Evolutionary conservation across 2,888 invertebrate species (phyloP).

Genomic region (Brenthis ino): DNA sequence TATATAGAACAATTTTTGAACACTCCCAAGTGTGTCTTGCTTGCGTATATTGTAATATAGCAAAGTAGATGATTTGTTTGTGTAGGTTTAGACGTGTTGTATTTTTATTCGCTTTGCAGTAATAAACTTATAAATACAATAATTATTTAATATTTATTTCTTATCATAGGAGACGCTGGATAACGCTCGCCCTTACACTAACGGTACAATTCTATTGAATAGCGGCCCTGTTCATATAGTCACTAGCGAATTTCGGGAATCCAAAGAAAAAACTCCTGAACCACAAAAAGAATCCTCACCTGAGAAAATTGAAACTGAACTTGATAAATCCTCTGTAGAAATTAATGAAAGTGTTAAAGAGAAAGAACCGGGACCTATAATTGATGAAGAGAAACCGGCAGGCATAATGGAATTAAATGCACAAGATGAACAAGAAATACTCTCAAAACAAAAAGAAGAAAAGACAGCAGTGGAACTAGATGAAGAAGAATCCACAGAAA

Average conservation of each 20-base stretch:
- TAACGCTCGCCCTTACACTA: slow-evolving; percentile 72
- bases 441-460: background rate
- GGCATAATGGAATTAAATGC: slow-evolving; percentile 17
- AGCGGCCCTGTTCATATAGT: slow-evolving; percentile 71
- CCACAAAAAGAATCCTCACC: slow-evolving; percentile 37
- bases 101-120: background rate
- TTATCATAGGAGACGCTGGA: slow-evolving; percentile 67
- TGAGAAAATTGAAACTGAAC: slow-evolving; percentile 26
- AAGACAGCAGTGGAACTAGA: background rate
- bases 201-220: slow-evolving; percentile 68
- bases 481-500: background rate
- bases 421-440: background rate
- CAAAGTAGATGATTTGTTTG: background rate
- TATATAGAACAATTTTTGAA: background rate
- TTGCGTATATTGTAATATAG: background rate
- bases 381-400: slow-evolving; percentile 28
- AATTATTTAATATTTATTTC: background rate
- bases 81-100: slow-evolving; percentile 3
- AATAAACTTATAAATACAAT: background rate
- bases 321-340: slow-evolving; percentile 21
- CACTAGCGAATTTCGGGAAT: slow-evolving; percentile 65
- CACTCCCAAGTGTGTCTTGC: background rate
- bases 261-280: slow-evolving; percentile 55
- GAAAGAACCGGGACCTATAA: background rate
- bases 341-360: slow-evolving; percentile 28